Evolutionary conservation across 2,797 vertebrate genomes (phyloP).

Genomic region (Siniperca scherzeri): DNA sequence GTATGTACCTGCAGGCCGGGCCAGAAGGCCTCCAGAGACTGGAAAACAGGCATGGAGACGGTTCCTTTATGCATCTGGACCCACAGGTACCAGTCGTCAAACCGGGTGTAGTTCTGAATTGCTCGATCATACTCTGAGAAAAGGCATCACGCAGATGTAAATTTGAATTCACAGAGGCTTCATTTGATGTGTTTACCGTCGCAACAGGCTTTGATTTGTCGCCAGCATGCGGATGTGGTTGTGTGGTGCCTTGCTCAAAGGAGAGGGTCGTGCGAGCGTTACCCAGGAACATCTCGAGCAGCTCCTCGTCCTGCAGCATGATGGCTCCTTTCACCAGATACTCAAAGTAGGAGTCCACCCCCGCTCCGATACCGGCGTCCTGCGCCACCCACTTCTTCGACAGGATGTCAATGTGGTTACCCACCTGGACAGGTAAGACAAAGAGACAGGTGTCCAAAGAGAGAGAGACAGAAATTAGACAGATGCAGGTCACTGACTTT

Average conservation of each 20-base stretch:
- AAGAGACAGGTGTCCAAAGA: background rate
- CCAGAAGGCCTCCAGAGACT: slow-evolving; percentile 98
- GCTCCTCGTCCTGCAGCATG: slow-evolving; percentile 93
- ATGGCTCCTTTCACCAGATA: slow-evolving; percentile 98
- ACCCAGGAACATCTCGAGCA: slow-evolving; percentile 96
- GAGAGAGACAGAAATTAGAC: too few species aligned
- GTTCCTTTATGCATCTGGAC: slow-evolving; percentile 99
- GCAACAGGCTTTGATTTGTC: background rate
- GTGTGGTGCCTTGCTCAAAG: background rate
- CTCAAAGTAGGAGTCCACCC: slow-evolving; percentile 97
- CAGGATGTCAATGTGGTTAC: slow-evolving; percentile 96
- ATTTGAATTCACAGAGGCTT: background rate
- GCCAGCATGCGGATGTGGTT: background rate
- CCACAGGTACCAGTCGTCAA: slow-evolving; percentile 99
- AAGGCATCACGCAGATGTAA: background rate
- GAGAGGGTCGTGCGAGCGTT: background rate
- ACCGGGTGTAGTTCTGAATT: slow-evolving; percentile 96
- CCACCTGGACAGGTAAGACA: slow-evolving; percentile 86
- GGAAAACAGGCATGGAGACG: slow-evolving; percentile 97
- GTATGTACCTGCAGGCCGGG: slow-evolving; percentile 93
- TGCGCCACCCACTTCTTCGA: slow-evolving; percentile 98
- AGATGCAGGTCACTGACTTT: too few species aligned
- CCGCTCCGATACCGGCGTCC: slow-evolving; percentile 96
- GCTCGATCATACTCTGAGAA: slow-evolving; percentile 92
- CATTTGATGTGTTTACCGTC: background rate